Percentiles rank a stretch among this genome's conserved stretches.
Conservation (phyloP, 2,888 invertebrate species). For the Anoplius nigerrimus region DNA sequence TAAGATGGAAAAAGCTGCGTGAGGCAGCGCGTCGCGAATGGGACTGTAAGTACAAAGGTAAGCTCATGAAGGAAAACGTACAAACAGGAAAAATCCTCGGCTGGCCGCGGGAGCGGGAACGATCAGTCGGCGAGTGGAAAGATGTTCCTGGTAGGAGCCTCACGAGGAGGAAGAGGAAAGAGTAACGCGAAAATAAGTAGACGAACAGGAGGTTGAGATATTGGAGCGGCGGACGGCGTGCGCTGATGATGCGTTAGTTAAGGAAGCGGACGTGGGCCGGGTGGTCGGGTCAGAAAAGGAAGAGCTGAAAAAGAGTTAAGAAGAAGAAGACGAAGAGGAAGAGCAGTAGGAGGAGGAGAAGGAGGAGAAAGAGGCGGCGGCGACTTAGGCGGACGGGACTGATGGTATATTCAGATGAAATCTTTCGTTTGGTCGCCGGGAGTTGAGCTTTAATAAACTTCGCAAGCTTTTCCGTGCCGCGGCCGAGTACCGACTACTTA, state of each 20-base stretch:
- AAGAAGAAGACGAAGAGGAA: too few species aligned
- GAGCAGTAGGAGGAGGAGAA: background rate
- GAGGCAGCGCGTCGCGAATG: too few species aligned
- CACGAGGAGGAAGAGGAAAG: too few species aligned
- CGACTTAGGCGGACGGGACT: conserved; percentile 18
- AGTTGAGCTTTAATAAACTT: conserved; percentile 59
- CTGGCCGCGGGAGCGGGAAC: too few species aligned
- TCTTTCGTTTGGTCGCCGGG: conserved; percentile 39
- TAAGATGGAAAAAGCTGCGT: conserved; percentile 11
- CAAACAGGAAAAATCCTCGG: too few species aligned
- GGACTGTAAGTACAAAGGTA: too few species aligned
- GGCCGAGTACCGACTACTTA: conserved; percentile 45
- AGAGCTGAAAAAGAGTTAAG: conserved; percentile 1
- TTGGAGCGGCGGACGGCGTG: background rate
- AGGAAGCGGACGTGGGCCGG: conserved; percentile 6
- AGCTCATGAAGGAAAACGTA: too few species aligned
- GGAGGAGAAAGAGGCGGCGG: background rate
- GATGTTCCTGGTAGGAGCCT: too few species aligned
- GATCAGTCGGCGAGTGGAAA: too few species aligned
- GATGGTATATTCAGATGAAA: conserved; percentile 45
- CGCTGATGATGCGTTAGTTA: background rate
- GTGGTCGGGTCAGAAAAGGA: conserved; percentile 3
- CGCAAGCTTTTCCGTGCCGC: conserved; percentile 44
- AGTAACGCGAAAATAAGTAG: too few species aligned
- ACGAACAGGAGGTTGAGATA: background rate